These are phyloP conservation scores for Zophobas atratus DNA, from an alignment of 1,140 invertebrate species.

Conservation along the genomic window DNA sequence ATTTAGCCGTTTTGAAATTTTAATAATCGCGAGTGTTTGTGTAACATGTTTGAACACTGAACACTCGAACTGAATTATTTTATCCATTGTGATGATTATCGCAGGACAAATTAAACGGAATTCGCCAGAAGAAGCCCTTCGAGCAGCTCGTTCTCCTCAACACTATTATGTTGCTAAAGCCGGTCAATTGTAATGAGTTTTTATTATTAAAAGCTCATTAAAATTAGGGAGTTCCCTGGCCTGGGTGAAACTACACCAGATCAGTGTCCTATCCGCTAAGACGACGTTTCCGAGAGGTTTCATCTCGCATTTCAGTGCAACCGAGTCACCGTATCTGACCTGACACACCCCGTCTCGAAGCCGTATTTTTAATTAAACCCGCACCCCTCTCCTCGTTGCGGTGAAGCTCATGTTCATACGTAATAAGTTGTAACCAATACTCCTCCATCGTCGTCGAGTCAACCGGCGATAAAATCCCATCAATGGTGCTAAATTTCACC, in stretches of 20 bases:
- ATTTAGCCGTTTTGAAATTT: too few relatives aligned
- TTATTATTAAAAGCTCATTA: too few relatives aligned
- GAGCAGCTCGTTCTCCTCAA: too few relatives aligned
- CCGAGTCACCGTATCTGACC: constrained; percentile 28
- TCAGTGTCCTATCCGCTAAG: not conserved
- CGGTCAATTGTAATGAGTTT: not conserved
- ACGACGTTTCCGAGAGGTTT: constrained; percentile 40
- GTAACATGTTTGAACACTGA: too few relatives aligned
- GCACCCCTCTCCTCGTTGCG: not conserved
- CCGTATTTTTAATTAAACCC: constrained; percentile 45
- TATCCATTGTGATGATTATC: too few relatives aligned
- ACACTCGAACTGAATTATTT: too few relatives aligned
- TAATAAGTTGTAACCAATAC: constrained; percentile 16
- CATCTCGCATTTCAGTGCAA: constrained; percentile 25
- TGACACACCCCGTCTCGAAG: constrained; percentile 35
- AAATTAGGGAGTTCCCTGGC: too few relatives aligned
- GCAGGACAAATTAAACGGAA: too few relatives aligned
- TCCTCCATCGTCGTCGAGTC: not conserved
- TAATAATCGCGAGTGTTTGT: too few relatives aligned
- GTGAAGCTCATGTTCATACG: not conserved
- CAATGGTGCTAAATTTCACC: constrained; percentile 18
- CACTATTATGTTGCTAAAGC: not conserved
- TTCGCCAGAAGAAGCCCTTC: too few relatives aligned
- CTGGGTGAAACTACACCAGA: too few relatives aligned
- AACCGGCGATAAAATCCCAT: constrained; percentile 10